Evolutionary conservation across 2,888 invertebrate genomes (phyloP), one percentile per base, ranked within the genome.

Genomic region (Drosophila cognata): DNA sequence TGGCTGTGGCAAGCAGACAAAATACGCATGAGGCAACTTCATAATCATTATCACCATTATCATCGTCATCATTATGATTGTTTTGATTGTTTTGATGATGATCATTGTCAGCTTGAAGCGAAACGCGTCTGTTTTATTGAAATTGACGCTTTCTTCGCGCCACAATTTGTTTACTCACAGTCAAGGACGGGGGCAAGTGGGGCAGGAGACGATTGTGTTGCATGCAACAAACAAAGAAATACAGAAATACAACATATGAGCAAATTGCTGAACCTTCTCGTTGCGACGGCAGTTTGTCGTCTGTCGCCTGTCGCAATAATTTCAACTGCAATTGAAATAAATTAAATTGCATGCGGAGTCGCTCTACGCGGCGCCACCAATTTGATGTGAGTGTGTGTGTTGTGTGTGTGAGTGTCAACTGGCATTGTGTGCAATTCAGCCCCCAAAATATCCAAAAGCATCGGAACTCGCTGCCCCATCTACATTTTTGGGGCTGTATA

Each of bases 291-390:
- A 83, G 66, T 82, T 89, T 84, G 83, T 80, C 83, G 74, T 67
- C 79, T 64, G 61, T 72, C 71, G 51, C 18, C 68, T 75, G 72
- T 77, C 75, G 88, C 84, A 90, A 90, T 90, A 84, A 88, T 90
- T 90, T 74, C 57, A 70, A 71, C 65, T 71, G 89, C 88, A 88
- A 88, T 88, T 88, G 88, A 88, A 88, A 88, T 90, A 90, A 88
- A 88, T 88, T 90, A 84, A 90, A 90, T 89, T 88, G 88, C 89
- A 86, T 71, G 75, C 72, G 79, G 71, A 79, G 73, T 79, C 61
- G 63, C 68, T 46, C 48, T 21, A 33, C 68, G 52, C 57, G 79
- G 46, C 75, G 72, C 65, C 71, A 71, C 74, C 69, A 70, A 69
- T 67, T 79, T 75, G 63, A 64, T 64, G 78, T 71, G 64, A 80